Evolutionary conservation across 2,113 vertebrate genomes (phyloP).

Genomic region (Chrysemys picta): DNA sequence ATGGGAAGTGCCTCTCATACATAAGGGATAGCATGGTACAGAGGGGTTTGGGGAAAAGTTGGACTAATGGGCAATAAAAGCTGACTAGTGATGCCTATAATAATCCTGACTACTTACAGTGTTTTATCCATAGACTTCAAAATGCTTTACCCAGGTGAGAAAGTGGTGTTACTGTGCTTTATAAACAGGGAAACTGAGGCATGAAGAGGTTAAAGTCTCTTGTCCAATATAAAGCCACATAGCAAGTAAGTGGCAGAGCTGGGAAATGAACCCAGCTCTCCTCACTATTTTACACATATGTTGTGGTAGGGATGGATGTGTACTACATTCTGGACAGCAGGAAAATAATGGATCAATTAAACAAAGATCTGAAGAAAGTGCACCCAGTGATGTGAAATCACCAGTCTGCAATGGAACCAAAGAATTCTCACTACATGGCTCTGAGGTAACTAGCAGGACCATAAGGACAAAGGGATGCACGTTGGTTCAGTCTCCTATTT

Average conservation of each 20-base stretch:
- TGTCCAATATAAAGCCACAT: neutral
- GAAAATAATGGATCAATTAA: neutral
- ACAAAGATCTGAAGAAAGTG: constrained; percentile 33
- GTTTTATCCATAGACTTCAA: neutral
- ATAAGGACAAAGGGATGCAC: constrained; percentile 18
- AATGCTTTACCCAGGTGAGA: neutral
- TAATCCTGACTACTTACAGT: neutral
- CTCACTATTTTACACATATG: neutral
- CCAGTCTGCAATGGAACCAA: constrained; percentile 30
- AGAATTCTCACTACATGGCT: constrained; percentile 13
- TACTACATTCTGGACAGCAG: neutral
- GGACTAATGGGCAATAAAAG: neutral
- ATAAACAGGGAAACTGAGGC: neutral
- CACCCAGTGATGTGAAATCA: constrained; percentile 7
- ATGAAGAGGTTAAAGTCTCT: neutral
- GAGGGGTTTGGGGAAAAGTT: neutral
- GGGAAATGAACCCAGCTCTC: neutral
- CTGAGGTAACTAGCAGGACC: neutral
- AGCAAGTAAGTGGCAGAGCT: neutral
- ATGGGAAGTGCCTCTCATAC: neutral
- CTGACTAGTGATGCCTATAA: neutral
- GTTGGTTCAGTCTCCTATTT: neutral
- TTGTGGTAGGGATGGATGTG: neutral
- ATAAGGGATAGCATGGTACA: neutral
- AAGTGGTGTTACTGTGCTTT: neutral